Evolutionary conservation across 2,888 invertebrate genomes (phyloP), one percentile per base, ranked within the genome.

Genomic region (Synergus laeviventris): DNA sequence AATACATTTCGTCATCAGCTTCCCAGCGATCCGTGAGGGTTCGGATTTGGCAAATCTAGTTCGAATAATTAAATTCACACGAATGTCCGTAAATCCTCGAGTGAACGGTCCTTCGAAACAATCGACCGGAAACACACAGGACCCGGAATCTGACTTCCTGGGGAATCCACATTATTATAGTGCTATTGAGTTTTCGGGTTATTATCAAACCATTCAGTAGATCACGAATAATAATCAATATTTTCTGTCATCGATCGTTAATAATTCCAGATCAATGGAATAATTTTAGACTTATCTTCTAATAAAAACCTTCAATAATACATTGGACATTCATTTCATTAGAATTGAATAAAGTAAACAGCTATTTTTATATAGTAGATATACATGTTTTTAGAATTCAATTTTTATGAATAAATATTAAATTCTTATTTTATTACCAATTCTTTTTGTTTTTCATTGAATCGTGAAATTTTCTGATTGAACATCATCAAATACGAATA

Each of bases 21-120:
- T 49, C 45, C 45, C 45, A 70, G 16, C 45, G 70, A 70, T 70
- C 45, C 45, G 16, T 70, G 45, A 70, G 49, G 45, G 21, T 49
- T 70, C 49, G 49, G 49, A 70, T 70, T 70, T 16, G 45, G n/a
- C 70, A 45, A 70, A 70, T 31, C 45, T 70, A 70, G 24, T 70
- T 70, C 45, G 70, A 70, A 49, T 70, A 70, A 70, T 70, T 70
- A 70, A 70, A 49, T 70, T 70, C 45, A 49, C 70, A 49, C 49
- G 70, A 70, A 49, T 12, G 70, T 70, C 70, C 70, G 70, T 70
- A 70, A 70, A 70, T 70, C 45, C 45, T 66, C 66, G 24, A 31
- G 66, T 66, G 45, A 49, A 66, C 45, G 45, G 45, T 45, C 66
- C 70, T 70, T 70, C 45, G 70, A 49, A 70, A 70, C 70, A 70